Percentiles rank a stretch among this genome's conserved stretches.
Conservation (phyloP, 2,797 vertebrate species). For the Kryptolebias ocellatus region DNA sequence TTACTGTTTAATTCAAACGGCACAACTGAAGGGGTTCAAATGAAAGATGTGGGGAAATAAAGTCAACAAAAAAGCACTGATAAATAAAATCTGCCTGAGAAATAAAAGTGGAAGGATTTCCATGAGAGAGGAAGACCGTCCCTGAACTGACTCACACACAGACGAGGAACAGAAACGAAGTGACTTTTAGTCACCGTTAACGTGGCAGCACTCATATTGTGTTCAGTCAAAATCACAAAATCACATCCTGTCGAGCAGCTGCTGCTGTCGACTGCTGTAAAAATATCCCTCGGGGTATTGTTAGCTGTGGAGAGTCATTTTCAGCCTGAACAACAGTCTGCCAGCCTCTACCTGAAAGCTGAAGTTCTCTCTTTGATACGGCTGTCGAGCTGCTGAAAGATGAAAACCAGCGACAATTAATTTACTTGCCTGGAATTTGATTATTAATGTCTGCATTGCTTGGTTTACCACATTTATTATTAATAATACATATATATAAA, state of each 20-base stretch:
- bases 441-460: too few species aligned
- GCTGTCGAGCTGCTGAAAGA: background rate
- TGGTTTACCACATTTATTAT: too few species aligned
- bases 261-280: constrained; percentile 39
- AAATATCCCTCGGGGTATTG: constrained; percentile 41
- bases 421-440: background rate
- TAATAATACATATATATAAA: too few species aligned
- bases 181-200: constrained; percentile 34
- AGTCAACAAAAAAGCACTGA: too few species aligned
- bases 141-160: constrained; percentile 9
- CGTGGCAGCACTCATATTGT: constrained; percentile 33
- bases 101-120: background rate
- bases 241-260: constrained; percentile 32
- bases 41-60: too few species aligned
- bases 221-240: constrained; percentile 40
- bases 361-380: background rate
- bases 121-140: background rate
- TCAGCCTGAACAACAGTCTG: constrained; percentile 26
- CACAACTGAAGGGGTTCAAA: too few species aligned
- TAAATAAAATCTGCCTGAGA: too few species aligned
- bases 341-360: constrained; percentile 30
- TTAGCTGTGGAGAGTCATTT: constrained; percentile 53
- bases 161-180: constrained; percentile 16
- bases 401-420: too few species aligned
- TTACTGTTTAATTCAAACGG: too few species aligned